Base-by-base conservation (phyloP, 2,797 vertebrate genomes). In the Propithecus deckenii region DNA sequence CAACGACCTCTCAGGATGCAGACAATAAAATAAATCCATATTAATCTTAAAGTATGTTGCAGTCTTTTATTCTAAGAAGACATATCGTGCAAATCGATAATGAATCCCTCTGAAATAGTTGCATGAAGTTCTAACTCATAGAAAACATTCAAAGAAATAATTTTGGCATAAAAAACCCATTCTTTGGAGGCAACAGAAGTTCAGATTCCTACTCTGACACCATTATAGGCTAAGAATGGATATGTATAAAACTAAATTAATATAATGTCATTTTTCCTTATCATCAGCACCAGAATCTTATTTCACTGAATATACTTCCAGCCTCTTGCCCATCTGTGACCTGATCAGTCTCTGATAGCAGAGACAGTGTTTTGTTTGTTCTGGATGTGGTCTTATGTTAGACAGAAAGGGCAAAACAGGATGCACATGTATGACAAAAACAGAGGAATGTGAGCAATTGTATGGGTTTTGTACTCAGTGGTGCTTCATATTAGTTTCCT, bases 401-500 rank as follows among this genome's bases (percentile, higher is more conserved):
- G 75, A 9, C 10, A 83, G 79, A 87, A 95, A n/a, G n/a, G 30
- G 48, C 50, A 65, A 92, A 89, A 89, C 96, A 97, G 97, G 97
- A 97, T 96, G 95, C 95, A 96, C 9, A 0, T 96, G 94, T 76
- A 28, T 87, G 75, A 93, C 67, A 55, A 41, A 89, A 95, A 83
- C 55, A 79, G 57, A 76, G 30, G 69, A 92, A 86, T 35, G 88
- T 23, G 86, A 80, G 93, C 52, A 59, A 48, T 63, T 89, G 76
- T 87, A 81, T 59, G 86, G 71, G 59, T 43, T 95, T 90, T 75
- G 57, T 72, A 79, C 83, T 93, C 89, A 55, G 41, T 41, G 65
- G 32, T 87, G 91, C 76, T 86, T 89, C 94, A 75, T 57, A 67
- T 84, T 93, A 75, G 91, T 89, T 97, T 97, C 97, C 96, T 96